Evolutionary conservation across 64 coral and sea anemone species (phyloP), one percentile per base, ranked within the genome.

Genomic region (Anthopleura sola): DNA sequence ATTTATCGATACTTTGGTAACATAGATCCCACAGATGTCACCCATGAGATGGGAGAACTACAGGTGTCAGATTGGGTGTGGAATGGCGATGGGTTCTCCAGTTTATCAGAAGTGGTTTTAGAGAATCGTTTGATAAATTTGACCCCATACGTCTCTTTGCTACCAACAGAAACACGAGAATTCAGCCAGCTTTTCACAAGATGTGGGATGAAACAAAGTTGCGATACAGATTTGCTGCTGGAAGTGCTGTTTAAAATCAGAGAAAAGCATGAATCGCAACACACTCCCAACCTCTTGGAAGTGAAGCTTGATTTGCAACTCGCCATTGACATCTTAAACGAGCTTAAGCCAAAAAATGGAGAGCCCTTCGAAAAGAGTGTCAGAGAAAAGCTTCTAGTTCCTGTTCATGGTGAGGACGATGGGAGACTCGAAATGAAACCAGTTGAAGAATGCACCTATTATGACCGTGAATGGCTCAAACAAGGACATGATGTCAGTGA

Each of bases 81-180:
- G 97, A 94, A 90, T 85, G 97, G 97, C 82, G 85, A 90, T 21
- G 92, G 93, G 0, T 99, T 99, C 50, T 94, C 87, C 10, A 89
- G 80, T 32, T 79, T 92, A 29, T 14, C 55, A 34, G 64, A 71
- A 32, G 36, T 92, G n/a, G 57, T 96, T 68, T 20, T 68, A 38
- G 17, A 86, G 37, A 92, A 87, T 37, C 46, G 86, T 23, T 62
- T 75, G 7, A 89, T 92, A n/a, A 89, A 92, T 32, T 75, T 96
- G 15, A 44, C 90, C 79, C 94, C 94, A 2, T 90, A 96, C 58
- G 68, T 96, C 21, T 78, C 75, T 29, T 16, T 76, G 7, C 80
- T 96, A 60, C 94, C 94, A 8, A 64, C 37, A 56, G 90, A 96
- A 47, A 51, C 86, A 64, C 54, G 71, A 26, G 24, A 79, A 15